A percentile compares a stretch with the other conserved stretches of the same genome.
Conservation (phyloP, 2,113 vertebrate species). For the Perccottus glenii region DNA sequence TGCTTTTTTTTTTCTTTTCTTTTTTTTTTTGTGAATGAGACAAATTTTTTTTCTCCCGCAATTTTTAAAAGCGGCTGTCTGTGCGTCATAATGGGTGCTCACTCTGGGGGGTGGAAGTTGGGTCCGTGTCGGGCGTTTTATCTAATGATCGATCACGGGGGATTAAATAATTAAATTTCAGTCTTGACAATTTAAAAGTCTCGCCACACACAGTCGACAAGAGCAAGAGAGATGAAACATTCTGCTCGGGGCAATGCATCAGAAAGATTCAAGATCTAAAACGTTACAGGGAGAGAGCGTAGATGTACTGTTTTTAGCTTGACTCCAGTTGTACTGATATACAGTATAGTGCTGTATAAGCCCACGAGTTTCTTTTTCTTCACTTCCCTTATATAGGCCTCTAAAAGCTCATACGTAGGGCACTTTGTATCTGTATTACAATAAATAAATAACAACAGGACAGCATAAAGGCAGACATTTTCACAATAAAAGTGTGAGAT, state of each 20-base stretch:
- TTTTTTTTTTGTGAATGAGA: constrained; percentile 62
- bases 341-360: constrained; percentile 25
- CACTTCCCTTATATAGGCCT: constrained; percentile 42
- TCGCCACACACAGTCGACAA: constrained; percentile 48
- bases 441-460: constrained; percentile 11
- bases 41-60: constrained; percentile 19
- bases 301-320: constrained; percentile 24
- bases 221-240: constrained; percentile 66
- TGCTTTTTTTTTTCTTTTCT: constrained; percentile 58
- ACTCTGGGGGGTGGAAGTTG: constrained; percentile 1
- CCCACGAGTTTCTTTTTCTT: constrained; percentile 42
- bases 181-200: constrained; percentile 71
- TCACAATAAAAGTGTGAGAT: constrained; percentile 42
- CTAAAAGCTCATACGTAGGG: constrained; percentile 37
- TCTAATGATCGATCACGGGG: constrained; percentile 72
- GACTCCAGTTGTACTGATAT: constrained; percentile 31
- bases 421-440: constrained; percentile 29
- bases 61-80: constrained; percentile 48
- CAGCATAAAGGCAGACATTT: constrained; percentile 28
- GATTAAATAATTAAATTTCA: constrained; percentile 75
- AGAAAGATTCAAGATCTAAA: constrained; percentile 59
- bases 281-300: constrained; percentile 38
- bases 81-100: constrained; percentile 38
- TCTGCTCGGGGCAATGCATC: constrained; percentile 57
- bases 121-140: constrained; percentile 42